Conservation (phyloP, 2,113 vertebrate genomes). For the Ramphastos sulfuratus region DNA sequence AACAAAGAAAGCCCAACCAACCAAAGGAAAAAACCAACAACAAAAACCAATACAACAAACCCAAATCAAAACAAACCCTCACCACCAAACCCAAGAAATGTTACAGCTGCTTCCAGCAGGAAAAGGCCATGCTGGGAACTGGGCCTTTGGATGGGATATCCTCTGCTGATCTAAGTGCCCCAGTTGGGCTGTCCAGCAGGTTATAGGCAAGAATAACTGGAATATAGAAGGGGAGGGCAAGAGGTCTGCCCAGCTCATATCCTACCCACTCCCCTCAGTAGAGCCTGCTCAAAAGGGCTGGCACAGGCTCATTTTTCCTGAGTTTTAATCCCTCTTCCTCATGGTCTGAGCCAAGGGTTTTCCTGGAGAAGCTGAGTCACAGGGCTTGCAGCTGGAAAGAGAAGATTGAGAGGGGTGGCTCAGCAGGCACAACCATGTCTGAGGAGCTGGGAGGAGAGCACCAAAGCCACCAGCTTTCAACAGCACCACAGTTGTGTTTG, state of each 20-base stretch:
- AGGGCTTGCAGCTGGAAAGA: conserved; percentile 46
- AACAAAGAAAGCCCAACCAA: too few species aligned
- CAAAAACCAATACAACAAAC: too few species aligned
- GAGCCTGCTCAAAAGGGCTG: conserved; percentile 35
- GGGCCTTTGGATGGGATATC: conserved; percentile 61
- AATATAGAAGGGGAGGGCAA: conserved; percentile 14
- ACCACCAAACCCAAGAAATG: not conserved
- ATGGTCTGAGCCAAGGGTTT: conserved; percentile 57
- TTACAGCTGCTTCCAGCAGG: conserved; percentile 45
- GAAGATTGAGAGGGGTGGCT: not conserved
- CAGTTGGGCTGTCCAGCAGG: not conserved
- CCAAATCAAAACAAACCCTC: too few species aligned
- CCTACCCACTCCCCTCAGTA: not conserved
- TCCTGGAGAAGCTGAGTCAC: conserved; percentile 68
- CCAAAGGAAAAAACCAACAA: not conserved
- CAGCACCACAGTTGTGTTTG: conserved; percentile 4
- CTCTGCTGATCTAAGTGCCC: conserved; percentile 16
- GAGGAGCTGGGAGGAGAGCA: conserved; percentile 2
- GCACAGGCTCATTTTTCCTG: conserved; percentile 46
- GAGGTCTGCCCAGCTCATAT: conserved; percentile 29
- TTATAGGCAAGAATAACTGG: conserved; percentile 56
- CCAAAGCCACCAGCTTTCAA: not conserved
- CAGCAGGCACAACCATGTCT: not conserved
- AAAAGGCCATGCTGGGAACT: conserved; percentile 31
- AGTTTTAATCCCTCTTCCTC: conserved; percentile 55